Base-by-base conservation (phyloP, 2,888 invertebrate genomes). In the Polyploca ridens region DNA sequence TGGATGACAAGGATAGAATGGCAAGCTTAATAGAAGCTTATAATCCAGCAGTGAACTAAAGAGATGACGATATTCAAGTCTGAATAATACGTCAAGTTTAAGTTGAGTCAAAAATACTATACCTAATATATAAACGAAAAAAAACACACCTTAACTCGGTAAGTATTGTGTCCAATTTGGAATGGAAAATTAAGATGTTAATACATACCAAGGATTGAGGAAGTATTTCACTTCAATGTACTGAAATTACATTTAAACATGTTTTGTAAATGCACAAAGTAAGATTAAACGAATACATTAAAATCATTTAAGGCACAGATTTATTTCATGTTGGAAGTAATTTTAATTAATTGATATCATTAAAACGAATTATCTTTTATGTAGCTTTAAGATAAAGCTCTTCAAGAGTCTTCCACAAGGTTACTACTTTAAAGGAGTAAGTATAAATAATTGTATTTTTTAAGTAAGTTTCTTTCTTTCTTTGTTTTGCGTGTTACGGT, bases 161-260 rank as follows among this genome's bases (percentile, higher is more conserved):
- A 38, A 7, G 8, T 10, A 38, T 10, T n/a, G 46, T 57, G 27
- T 62, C 16, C 35, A 57, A 16, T 62, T 57, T 27, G 57, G 35
- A 38, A 57, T 35, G 41, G 58, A 58, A n/a, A 44, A 33, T 59
- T 4, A 63, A 63, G 60, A 63, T n/a, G 46, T n/a, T 44, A 33
- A 58, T 46, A 46, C 5, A 10, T 44, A 57, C 54, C 66, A 63
- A 66, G 63, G 66, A 49, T 19, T 49, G n/a, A 62, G 66, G 66
- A 66, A 66, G 62, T 49, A 46, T 54, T 66, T 62, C 62, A 41
- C n/a, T 19, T 10, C 54, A 54, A 54, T 19, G 16, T 54, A 54
- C 10, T 8, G 16, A 7, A 19, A 54, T 19, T 54, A 7, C 54
- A 19, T 54, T 6, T 19, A 54, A 60, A 41, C 49, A 41, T 63